Conservation (phyloP, 2,888 invertebrate genomes). For the Zhuqinia jingwanae region DNA sequence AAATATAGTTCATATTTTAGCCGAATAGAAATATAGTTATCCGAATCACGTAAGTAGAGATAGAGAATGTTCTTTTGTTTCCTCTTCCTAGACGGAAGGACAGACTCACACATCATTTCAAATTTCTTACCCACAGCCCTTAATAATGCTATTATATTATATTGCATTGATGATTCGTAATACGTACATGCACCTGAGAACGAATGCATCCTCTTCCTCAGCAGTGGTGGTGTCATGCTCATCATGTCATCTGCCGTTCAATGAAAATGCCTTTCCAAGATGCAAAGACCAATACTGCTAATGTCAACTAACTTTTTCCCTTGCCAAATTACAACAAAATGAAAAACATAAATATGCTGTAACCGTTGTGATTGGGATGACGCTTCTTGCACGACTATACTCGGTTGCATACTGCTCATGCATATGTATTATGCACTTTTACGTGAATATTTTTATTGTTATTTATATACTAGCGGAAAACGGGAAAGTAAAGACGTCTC, state of each 20-base stretch:
- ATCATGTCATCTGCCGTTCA: conserved; percentile 12
- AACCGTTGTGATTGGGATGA: too few relatives aligned
- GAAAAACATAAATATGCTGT: background rate
- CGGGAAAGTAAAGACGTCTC: conserved; percentile 37
- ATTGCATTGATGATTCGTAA: too few relatives aligned
- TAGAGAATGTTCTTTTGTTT: too few relatives aligned
- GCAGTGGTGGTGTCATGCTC: conserved; percentile 14
- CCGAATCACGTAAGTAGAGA: too few relatives aligned
- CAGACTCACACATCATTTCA: too few relatives aligned
- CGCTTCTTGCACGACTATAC: background rate
- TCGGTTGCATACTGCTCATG: background rate
- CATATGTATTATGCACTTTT: background rate
- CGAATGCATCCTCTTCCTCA: too few relatives aligned
- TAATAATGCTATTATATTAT: too few relatives aligned
- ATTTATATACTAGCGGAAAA: background rate
- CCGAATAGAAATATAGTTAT: too few relatives aligned
- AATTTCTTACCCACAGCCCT: too few relatives aligned
- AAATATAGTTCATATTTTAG: too few relatives aligned
- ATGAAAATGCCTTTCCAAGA: conserved; percentile 23
- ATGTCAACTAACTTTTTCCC: conserved; percentile 22
- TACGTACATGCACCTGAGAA: too few relatives aligned
- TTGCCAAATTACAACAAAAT: background rate
- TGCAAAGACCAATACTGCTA: background rate
- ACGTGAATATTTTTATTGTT: background rate
- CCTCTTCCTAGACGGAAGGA: too few relatives aligned